Base-by-base conservation (phyloP, 2,113 vertebrate species). In the Galeopterus variegatus region DNA sequence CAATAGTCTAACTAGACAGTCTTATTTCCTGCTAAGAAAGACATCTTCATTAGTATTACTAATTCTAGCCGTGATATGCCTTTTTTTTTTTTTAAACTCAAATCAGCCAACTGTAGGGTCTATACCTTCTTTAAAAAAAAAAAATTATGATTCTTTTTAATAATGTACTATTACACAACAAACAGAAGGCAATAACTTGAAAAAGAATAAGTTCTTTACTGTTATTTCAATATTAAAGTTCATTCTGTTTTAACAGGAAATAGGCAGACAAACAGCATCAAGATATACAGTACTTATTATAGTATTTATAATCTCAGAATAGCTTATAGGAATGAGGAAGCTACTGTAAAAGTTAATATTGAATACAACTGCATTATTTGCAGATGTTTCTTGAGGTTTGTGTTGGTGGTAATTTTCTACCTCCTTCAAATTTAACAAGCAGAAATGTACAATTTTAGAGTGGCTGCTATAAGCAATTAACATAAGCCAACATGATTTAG, bases 371-470 rank as follows among this genome's bases (percentile, higher is more conserved):
- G 5, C 31, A 92, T 21, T 69, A 93, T 81, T 83, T 75, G 23
- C 24, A 83, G 19, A 41, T 75, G 45, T 82, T 94, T 80, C 19
- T 67, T 33, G 23, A 97, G 12, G 18, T 41, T 76, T 96, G 9
- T 86, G 19, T 72, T 86, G n/a, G 33, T 56, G 9, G 41, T 90
- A 56, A 60, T 81, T 93, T 96, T 96, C 88, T 28, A 93, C 24
- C 24, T 89, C 86, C 69, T 87, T 91, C 73, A 96, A 77, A 58
- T 85, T 96, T 69, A 92, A 97, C 41, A 95, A 95, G 69, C 45
- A 96, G 69, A 90, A 94, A 69, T 91, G 58, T 45, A 88, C 56
- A 83, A 28, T 88, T 73, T 93, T 56, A 91, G 41, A 79, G 50
- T 64, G 48, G 52, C n/a, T 95, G 41, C 31, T 77, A 56, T 2